Conservation (phyloP, 2,113 vertebrate species). For the Ictalurus punctatus region DNA sequence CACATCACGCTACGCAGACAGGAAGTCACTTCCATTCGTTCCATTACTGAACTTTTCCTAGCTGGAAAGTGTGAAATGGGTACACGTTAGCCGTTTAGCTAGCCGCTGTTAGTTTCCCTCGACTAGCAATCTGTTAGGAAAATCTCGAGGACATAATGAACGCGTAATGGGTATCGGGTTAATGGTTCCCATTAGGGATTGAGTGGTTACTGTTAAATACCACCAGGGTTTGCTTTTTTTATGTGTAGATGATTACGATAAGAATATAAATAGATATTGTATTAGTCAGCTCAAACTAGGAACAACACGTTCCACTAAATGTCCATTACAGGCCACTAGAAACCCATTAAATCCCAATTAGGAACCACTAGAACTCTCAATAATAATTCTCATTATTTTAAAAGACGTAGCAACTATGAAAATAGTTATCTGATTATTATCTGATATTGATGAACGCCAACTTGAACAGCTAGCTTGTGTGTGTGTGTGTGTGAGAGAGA, state of each 20-base stretch:
- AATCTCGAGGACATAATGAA: background rate
- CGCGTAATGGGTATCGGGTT: background rate
- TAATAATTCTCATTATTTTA: too few species aligned
- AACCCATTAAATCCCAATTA: too few species aligned
- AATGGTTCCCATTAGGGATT: background rate
- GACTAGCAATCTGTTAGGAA: background rate
- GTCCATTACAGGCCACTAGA: background rate
- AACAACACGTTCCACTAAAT: background rate
- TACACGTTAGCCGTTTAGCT: background rate
- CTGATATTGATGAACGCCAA: too few species aligned
- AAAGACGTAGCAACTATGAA: too few species aligned
- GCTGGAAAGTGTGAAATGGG: background rate
- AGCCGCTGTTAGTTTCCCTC: background rate
- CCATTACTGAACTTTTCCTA: background rate
- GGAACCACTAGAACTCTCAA: too few species aligned
- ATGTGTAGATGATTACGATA: background rate
- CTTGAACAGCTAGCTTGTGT: too few species aligned
- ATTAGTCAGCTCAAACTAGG: background rate
- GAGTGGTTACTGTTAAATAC: background rate
- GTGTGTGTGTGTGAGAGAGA: too few species aligned
- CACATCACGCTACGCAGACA: background rate
- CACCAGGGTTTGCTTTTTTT: background rate
- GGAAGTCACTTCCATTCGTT: background rate
- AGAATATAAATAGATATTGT: background rate
- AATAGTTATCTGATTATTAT: too few species aligned